Conservation (phyloP, 1,140 invertebrate species). For the Bombus pyrosoma region DNA sequence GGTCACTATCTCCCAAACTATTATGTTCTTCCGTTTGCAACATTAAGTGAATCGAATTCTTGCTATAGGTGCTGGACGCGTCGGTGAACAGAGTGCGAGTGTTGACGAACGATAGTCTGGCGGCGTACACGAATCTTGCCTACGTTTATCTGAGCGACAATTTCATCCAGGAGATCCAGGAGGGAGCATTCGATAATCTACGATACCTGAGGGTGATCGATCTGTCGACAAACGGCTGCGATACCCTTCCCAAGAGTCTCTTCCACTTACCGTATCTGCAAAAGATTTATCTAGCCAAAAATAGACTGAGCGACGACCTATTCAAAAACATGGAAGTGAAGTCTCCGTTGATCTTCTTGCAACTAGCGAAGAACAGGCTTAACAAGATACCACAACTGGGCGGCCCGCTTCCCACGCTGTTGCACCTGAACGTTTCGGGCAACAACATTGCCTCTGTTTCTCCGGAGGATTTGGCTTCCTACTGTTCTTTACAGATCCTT, state of each 20-base stretch:
- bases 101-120: conserved; percentile 74
- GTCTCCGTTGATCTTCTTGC: conserved; percentile 68
- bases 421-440: conserved; percentile 74
- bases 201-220: conserved; percentile 76
- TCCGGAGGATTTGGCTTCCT: conserved; percentile 73
- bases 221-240: conserved; percentile 69
- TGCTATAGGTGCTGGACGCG: conserved; percentile 75
- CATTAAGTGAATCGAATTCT: neutral
- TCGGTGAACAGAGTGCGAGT: conserved; percentile 75
- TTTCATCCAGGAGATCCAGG: conserved; percentile 75
- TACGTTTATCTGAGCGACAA: conserved; percentile 79
- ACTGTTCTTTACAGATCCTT: conserved; percentile 72
- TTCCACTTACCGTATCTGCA: conserved; percentile 70
- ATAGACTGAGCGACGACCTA: conserved; percentile 64
- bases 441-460: conserved; percentile 75
- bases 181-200: conserved; percentile 72
- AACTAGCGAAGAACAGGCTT: conserved; percentile 69
- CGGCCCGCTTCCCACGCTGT: conserved; percentile 63
- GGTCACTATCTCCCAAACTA: too few species aligned
- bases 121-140: conserved; percentile 71
- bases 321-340: conserved; percentile 59
- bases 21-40: too few species aligned
- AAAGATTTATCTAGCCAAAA: conserved; percentile 70
- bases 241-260: conserved; percentile 67
- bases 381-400: conserved; percentile 68